Evolutionary conservation across 2,797 vertebrate species (phyloP), one percentile per base, ranked within the genome.

Genomic region (Danio choprae): DNA sequence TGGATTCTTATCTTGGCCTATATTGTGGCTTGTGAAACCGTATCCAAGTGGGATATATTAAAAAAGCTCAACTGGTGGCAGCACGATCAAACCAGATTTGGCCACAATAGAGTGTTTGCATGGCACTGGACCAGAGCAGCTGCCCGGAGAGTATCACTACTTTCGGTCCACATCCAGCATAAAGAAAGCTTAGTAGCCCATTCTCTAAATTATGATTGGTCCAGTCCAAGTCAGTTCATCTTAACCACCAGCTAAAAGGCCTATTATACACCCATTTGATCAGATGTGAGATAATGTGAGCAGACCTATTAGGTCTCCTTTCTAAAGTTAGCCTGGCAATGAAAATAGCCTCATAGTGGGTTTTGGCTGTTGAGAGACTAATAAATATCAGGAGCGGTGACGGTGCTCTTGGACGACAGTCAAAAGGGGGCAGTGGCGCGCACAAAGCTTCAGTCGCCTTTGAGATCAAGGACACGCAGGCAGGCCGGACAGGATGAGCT

Each of bases 141-240:
- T 89, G 87, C 81, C 63, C 62, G 81, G 77, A 71, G 84, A 86
- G 86, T 87, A 86, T 85, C 74, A 71, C 65, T 80, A 77, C 67
- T 85, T 68, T 82, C 82, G 79, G 82, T 85, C 79, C 83, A 70
- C 71, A 83, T 82, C 84, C 87, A 87, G 81, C 78, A 70, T 84
- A 74, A 85, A 73, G 60, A 80, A 82, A 89, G 83, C n/a, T 63
- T 84, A 46, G 77, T 51, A 84, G 44, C 51, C 20, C 67, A 73
- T 44, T 79, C 56, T 51, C 22, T 55, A 79, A 63, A 79, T 46
- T 40, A 72, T 84, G 79, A 87, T 77, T 22, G 48, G 86, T 80
- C 67, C 76, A 86, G 85, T 87, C 69, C 60, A 83, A 77, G 72
- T 64, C 65, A 78, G 87, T 86, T 59, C 78, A 48, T 84, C 60